These are phyloP conservation scores for Apotomis betuletana DNA, from an alignment of 2,888 invertebrate genomes.

Conservation along the genomic window DNA sequence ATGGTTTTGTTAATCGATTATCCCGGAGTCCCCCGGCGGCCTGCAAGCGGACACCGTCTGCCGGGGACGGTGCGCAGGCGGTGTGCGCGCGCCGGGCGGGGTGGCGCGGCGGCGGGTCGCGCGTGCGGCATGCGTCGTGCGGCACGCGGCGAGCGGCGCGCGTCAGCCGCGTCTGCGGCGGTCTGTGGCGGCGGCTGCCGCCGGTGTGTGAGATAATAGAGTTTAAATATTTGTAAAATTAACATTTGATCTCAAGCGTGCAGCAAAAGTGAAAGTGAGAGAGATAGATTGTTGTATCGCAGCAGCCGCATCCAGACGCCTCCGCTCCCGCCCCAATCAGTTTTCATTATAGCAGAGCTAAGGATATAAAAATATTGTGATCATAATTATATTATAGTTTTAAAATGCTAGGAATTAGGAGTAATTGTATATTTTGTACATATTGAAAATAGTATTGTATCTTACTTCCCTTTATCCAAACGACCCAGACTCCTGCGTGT, in stretches of 20 bases:
- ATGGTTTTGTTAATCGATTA: constrained; percentile 70
- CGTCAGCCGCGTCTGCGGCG: constrained; percentile 47
- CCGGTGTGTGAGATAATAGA: constrained; percentile 77
- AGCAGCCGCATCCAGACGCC: constrained; percentile 64
- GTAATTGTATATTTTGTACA: constrained; percentile 84
- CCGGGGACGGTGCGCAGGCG: background rate
- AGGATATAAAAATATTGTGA: constrained; percentile 83
- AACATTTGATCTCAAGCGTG: constrained; percentile 84
- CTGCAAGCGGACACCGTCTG: constrained; percentile 19
- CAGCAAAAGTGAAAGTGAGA: constrained; percentile 79
- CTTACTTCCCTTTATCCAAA: constrained; percentile 83
- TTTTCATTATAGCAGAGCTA: constrained; percentile 69
- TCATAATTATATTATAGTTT: constrained; percentile 82
- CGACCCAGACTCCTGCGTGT: constrained; percentile 83
- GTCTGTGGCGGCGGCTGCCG: constrained; percentile 65
- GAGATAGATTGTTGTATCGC: constrained; percentile 72
- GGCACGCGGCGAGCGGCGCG: background rate
- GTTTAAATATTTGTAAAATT: constrained; percentile 79
- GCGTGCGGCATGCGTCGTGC: background rate
- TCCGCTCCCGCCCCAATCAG: constrained; percentile 57
- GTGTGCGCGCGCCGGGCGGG: background rate
- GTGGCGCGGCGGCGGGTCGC: background rate
- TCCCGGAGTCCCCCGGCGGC: constrained; percentile 31
- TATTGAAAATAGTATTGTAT: constrained; percentile 84
- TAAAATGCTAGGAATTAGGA: constrained; percentile 76